phyloP scores from a whole-genome alignment of 2,797 vertebrate genomes.

The Yasuhikotakia modesta region DNA sequence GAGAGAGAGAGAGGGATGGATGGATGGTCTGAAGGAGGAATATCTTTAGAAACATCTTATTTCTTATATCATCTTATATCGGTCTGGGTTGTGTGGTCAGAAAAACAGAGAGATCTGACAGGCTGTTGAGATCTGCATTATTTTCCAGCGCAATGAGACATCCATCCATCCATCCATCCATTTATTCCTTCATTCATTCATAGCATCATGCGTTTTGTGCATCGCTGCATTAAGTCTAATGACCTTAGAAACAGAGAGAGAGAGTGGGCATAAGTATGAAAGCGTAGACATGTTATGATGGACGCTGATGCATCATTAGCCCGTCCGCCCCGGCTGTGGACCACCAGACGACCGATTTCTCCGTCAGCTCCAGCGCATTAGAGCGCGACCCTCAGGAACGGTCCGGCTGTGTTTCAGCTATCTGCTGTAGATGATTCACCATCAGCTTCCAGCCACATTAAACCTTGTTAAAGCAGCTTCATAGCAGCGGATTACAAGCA shows the following conservation, averaged over 20 bases:
- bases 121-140: constrained; percentile 41
- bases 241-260: constrained; percentile 24
- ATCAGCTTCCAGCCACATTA: constrained; percentile 67
- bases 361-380: constrained; percentile 58
- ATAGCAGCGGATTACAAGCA: constrained; percentile 65
- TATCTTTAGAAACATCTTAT: constrained; percentile 49
- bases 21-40: constrained; percentile 13
- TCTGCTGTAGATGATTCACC: constrained; percentile 68
- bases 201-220: constrained; percentile 17
- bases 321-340: constrained; percentile 47
- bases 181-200: constrained; percentile 22
- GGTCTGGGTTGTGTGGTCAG: constrained; percentile 37
- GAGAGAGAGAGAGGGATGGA: constrained; percentile 1
- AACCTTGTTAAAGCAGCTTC: constrained; percentile 67
- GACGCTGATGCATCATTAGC: constrained; percentile 49
- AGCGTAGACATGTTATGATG: constrained; percentile 49
- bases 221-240: constrained; percentile 27
- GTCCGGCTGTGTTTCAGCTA: constrained; percentile 64
- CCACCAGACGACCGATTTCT: constrained; percentile 59
- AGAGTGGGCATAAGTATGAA: constrained; percentile 45
- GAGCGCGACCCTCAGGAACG: constrained; percentile 56
- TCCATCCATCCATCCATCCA: too few species aligned
- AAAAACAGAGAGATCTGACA: constrained; percentile 51
- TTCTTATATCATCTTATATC: constrained; percentile 44
- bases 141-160: constrained; percentile 39